Base-by-base conservation (phyloP, 2,113 vertebrate species). In the Strigops habroptila region DNA sequence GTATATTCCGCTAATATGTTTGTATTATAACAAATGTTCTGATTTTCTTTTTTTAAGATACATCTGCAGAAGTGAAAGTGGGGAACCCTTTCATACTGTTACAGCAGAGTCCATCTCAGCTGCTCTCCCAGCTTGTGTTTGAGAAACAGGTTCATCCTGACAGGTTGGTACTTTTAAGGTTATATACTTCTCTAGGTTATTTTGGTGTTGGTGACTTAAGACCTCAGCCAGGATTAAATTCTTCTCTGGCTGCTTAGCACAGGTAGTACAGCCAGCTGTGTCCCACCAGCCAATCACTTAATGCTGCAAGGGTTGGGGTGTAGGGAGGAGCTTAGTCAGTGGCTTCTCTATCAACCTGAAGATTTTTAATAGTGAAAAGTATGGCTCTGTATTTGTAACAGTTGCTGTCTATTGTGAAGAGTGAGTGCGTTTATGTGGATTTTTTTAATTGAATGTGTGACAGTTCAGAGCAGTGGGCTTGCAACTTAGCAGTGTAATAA, bases 11-110 rank as follows among this genome's bases (percentile, higher is more conserved):
- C 27, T 75, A 23, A 46, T 46, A 9, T 77, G 24, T 79, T 86
- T 92, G 22, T 52, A 39, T 81, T 93, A 18, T 48, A 67, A 35
- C 86, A 77, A 57, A 31, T 81, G 9, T 41, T 94, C 28, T 79
- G 35, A 4, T 30, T 86, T 81, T 49, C 35, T 82, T 84, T 71
- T 77, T 96, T 74, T 5, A 96, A 99, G 99, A 99, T 96, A 96
- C 90, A 6, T 91, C 90, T 91, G 67, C 95, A 62, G 98, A 98
- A 51, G 97, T 99, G 89, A 99, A 98, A 95, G 96, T 99, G n/a
- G 99, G 98, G 70, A 99, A 99, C 94, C 99, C 99, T 39, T 98
- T 99, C 79, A 97, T 99, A 91, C 97, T 99, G 43, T 95, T 99
- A 76, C 99, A 99, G 59, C 99, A 99, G 95, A 96, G 98, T 24